A percentile compares a stretch with the other conserved stretches of the same genome.
phyloP scores from a whole-genome alignment of 2,113 vertebrate species.

The Ovibos moschatus region DNA sequence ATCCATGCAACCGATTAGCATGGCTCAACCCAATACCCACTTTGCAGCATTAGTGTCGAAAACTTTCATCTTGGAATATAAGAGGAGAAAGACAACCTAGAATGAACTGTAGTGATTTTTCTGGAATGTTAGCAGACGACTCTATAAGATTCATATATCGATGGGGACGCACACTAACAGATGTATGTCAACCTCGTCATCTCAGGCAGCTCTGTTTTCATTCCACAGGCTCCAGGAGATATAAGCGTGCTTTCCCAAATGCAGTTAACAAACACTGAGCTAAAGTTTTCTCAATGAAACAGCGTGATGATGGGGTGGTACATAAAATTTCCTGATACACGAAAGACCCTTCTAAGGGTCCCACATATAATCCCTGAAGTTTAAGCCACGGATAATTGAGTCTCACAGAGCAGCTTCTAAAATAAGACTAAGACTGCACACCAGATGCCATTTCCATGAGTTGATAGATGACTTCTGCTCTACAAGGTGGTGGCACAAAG shows the following conservation, averaged over 20 bases:
- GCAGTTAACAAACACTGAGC: not conserved
- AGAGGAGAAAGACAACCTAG: not conserved
- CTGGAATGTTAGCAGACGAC: not conserved
- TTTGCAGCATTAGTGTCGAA: conserved; percentile 69
- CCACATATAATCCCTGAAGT: not conserved
- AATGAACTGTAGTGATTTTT: conserved; percentile 46
- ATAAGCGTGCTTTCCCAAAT: not conserved
- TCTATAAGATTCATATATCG: accelerated
- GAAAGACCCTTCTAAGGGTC: not conserved
- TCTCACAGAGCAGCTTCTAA: conserved; percentile 53
- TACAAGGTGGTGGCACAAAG: conserved; percentile 44
- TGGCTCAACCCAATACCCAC: conserved; percentile 78
- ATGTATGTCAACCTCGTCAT: accelerated
- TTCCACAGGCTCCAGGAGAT: not conserved
- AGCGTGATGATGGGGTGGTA: accelerated
- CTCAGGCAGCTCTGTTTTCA: not conserved
- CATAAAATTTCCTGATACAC: not conserved
- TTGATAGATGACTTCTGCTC: conserved; percentile 53
- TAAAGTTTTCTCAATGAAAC: not conserved
- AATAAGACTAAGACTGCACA: conserved; percentile 1
- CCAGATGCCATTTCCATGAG: conserved; percentile 34
- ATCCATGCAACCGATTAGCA: conserved; percentile 67
- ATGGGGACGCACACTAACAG: accelerated
- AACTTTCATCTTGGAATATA: conserved; percentile 70
- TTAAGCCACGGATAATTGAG: conserved; percentile 56